These are phyloP conservation scores for Luperina nickerlii DNA, from an alignment of 2,888 invertebrate genomes.

Conservation along the genomic window DNA sequence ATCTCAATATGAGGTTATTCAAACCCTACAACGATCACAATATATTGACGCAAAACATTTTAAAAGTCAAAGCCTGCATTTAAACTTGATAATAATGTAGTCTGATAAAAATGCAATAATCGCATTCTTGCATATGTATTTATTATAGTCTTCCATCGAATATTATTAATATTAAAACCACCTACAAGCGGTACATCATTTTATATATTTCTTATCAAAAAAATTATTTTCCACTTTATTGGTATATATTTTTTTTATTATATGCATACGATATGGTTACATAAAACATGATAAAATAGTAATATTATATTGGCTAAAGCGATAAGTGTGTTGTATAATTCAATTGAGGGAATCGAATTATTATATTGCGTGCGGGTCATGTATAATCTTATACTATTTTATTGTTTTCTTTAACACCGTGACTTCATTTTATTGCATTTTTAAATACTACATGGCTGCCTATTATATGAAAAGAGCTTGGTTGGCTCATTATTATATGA, in stretches of 20 bases:
- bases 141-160: background rate
- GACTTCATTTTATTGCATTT: slow-evolving; percentile 27
- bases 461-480: background rate
- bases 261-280: slow-evolving; percentile 33
- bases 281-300: slow-evolving; percentile 28
- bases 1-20: slow-evolving; percentile 35
- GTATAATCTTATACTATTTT: slow-evolving; percentile 49
- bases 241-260: slow-evolving; percentile 24
- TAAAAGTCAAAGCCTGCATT: slow-evolving; percentile 9
- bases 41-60: slow-evolving; percentile 29
- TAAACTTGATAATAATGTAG: background rate
- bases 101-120: slow-evolving; percentile 13
- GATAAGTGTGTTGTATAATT: slow-evolving; percentile 49
- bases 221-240: slow-evolving; percentile 18
- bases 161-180: slow-evolving; percentile 22
- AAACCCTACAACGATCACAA: slow-evolving; percentile 9
- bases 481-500: background rate
- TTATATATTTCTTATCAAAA: slow-evolving; percentile 39
- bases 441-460: background rate
- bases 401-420: slow-evolving; percentile 34
- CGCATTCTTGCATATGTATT: background rate
- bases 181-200: slow-evolving; percentile 16
- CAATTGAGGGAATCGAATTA: slow-evolving; percentile 45
- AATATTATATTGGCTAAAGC: slow-evolving; percentile 26
- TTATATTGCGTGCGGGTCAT: slow-evolving; percentile 35